Base-by-base conservation (phyloP, 2,888 invertebrate species). In the Acanthopleura granulata region DNA sequence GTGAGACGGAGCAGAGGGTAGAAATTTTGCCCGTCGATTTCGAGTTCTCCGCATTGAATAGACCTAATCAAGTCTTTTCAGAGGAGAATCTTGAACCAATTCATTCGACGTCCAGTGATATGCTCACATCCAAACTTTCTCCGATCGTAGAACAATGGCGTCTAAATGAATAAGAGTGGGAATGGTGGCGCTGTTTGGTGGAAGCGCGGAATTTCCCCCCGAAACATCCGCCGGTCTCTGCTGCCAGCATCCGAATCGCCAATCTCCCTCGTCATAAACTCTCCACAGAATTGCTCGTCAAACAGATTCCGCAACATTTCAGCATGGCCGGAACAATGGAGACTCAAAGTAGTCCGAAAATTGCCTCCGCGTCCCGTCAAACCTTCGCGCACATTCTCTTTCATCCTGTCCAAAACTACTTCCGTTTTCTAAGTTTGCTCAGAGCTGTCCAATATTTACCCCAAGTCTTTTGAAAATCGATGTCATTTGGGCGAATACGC, bases 81-180 rank as follows among this genome's bases (percentile, higher is more conserved):
- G 16, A 1, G 6, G 22, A 16, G 66, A 66, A 15, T 66, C 22
- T 66, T 18, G 57, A 18, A 57, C 29, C 16, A 66, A 27, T 27
- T 66, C 66, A 66, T 1, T 6, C 22, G 27, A 1, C 22, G 66
- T 27, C 66, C 66, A 66, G 18, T 27, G 66, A 66, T 27, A 66
- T 25, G 22, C 29, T 6, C 16, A 16, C 12, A 6, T 12, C 66
- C 66, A 66, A 66, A 66, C 66, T 66, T 22, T 16, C 29, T 14
- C 66, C 16, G 66, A 66, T 27, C 66, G 6, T 22, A 66, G 66
- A 66, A 66, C 66, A 66, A 66, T 66, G 25, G n/a, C 16, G 27
- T 66, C 66, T 66, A 66, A 66, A 66, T 66, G 66, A 66, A 66
- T 66, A 22, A 66, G 29, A 27, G 29, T 57, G n/a, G 57, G 12